A percentile compares a stretch with the other conserved stretches of the same genome.
Evolutionary conservation across 2,888 invertebrate species (phyloP).

Genomic region (Athalia cordata): DNA sequence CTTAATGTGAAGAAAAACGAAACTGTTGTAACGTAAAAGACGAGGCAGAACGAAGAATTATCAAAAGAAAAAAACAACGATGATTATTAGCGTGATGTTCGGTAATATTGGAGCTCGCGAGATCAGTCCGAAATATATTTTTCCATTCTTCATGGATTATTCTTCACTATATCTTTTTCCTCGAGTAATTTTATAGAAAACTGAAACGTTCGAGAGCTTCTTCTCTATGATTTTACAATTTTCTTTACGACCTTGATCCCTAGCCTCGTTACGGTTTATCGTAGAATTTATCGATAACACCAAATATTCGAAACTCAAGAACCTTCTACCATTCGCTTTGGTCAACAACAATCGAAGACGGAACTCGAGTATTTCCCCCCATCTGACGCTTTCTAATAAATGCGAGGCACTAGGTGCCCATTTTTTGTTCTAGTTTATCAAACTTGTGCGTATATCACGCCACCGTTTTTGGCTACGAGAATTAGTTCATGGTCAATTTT

Average conservation of each 20-base stretch:
- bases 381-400: conserved; percentile 37
- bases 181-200: no score
- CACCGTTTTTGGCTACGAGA: not conserved
- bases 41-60: not conserved
- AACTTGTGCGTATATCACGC: not conserved
- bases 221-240: no score
- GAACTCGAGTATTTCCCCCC: conserved; percentile 3
- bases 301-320: not conserved
- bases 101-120: no score
- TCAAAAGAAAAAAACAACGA: not conserved
- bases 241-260: no score
- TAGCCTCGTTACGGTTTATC: no score
- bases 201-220: no score
- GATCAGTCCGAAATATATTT: no score
- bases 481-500: conserved; percentile 29
- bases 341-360: conserved; percentile 15
- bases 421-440: conserved; percentile 16
- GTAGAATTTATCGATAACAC: not conserved
- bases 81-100: no score
- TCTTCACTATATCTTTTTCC: no score
- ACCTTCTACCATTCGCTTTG: conserved; percentile 1
- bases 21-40: not conserved
- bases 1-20: no score
- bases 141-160: no score
- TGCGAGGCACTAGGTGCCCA: not conserved